phyloP scores from a whole-genome alignment of 2,797 vertebrate species.

The Acipenser oxyrinchus region DNA sequence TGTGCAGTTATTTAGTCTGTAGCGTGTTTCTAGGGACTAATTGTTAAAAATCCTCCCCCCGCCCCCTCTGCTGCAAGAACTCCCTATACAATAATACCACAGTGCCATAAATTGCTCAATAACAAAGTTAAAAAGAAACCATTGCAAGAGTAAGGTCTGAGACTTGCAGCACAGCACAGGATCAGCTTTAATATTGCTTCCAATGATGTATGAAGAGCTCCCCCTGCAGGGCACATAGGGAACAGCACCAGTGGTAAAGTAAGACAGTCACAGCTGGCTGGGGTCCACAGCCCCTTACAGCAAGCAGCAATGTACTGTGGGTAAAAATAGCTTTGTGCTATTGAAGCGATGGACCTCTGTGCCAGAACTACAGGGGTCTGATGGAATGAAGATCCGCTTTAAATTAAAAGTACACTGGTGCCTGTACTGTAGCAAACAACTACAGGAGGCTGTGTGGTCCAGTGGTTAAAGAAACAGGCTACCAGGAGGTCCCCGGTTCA shows the following conservation, averaged over 20 bases:
- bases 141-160: no score
- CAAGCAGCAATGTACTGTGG: not conserved
- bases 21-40: no score
- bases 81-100: no score
- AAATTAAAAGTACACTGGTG: conserved; percentile 3
- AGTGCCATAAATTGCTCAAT: no score
- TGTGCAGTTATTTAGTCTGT: no score
- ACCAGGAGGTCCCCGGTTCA: no score
- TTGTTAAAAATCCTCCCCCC: no score
- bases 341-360: not conserved
- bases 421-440: not conserved
- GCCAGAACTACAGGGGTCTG: not conserved
- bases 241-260: not conserved
- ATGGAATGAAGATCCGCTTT: not conserved
- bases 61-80: no score
- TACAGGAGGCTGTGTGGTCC: no score
- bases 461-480: no score
- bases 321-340: not conserved
- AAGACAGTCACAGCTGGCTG: not conserved
- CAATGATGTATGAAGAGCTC: not conserved
- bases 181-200: not conserved
- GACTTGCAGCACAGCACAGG: no score
- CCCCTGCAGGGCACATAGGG: not conserved
- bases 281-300: not conserved
- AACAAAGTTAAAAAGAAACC: no score